Conservation (phyloP, 64 coral and sea anemone species). For the Acropora yongei region DNA sequence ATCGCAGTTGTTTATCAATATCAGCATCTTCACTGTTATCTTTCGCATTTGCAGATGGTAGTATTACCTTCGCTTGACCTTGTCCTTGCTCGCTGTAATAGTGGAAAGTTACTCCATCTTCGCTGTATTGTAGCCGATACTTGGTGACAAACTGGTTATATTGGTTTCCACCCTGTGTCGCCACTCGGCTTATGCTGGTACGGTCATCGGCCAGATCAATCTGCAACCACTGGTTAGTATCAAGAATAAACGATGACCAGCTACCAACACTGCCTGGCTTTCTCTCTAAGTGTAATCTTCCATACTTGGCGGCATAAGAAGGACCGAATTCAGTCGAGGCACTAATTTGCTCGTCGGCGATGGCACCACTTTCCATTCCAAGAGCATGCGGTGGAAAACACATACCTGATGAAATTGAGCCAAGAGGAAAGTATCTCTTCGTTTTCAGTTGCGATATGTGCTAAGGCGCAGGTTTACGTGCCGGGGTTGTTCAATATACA, state of each 20-base stretch:
- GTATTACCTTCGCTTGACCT: constrained; percentile 13
- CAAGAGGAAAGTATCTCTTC: too few species aligned
- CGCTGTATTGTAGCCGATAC: constrained; percentile 31
- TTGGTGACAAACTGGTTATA: constrained; percentile 19
- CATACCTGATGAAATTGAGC: neutral
- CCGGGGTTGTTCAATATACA: too few species aligned
- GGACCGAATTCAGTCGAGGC: constrained; percentile 26
- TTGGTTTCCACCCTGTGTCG: constrained; percentile 53
- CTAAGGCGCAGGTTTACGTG: too few species aligned
- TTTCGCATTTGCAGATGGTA: too few species aligned
- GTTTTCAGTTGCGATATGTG: too few species aligned
- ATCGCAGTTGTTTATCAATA: too few species aligned
- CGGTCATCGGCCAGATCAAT: constrained; percentile 35
- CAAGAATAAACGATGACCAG: constrained; percentile 18
- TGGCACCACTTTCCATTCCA: constrained; percentile 54
- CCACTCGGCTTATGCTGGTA: constrained; percentile 3
- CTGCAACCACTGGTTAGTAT: constrained; percentile 58
- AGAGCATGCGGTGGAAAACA: constrained; percentile 9
- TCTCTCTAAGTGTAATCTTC: constrained; percentile 37
- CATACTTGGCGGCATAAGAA: neutral
- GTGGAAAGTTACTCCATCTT: constrained; percentile 11
- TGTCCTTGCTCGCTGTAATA: constrained; percentile 28
- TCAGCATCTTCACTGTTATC: too few species aligned
- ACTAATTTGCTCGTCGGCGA: constrained; percentile 36
- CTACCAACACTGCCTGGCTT: neutral